Percentiles rank a stretch among this genome's conserved stretches.
Conservation (phyloP, 2,888 invertebrate species). For the Trichopria drosophilae region DNA sequence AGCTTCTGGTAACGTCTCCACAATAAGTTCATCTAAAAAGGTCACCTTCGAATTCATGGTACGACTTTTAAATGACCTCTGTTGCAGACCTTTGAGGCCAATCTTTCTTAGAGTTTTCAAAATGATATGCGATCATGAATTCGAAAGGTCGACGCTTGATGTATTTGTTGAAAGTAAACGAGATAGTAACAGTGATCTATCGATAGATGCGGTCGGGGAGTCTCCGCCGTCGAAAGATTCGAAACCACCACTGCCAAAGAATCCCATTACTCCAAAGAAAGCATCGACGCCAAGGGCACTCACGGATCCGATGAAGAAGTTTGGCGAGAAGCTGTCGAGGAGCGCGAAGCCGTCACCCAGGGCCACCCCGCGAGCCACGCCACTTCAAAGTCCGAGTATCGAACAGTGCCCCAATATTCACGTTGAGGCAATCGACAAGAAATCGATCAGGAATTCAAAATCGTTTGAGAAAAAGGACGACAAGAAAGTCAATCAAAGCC, state of each 20-base stretch:
- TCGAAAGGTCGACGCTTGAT: too few relatives aligned
- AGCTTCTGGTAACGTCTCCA: background rate
- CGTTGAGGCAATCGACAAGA: constrained; percentile 46
- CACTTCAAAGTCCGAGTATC: constrained; percentile 63
- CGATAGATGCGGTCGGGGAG: constrained; percentile 52
- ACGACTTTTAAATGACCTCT: too few relatives aligned
- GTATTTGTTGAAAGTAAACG: too few relatives aligned
- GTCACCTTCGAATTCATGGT: too few relatives aligned
- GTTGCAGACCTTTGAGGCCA: too few relatives aligned
- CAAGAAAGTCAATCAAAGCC: constrained; percentile 52
- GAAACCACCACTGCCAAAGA: constrained; percentile 67
- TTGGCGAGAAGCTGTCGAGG: constrained; percentile 49
- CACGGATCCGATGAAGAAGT: constrained; percentile 43
- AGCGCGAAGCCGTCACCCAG: constrained; percentile 57
- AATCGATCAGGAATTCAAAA: constrained; percentile 43
- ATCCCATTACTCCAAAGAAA: constrained; percentile 59
- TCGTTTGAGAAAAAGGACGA: constrained; percentile 42
- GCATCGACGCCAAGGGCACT: constrained; percentile 47
- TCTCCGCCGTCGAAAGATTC: constrained; percentile 63
- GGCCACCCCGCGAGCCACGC: constrained; percentile 61
- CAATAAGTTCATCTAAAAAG: too few relatives aligned
- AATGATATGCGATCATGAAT: too few relatives aligned
- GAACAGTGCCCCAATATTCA: constrained; percentile 55
- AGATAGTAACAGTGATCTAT: too few relatives aligned
- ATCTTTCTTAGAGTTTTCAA: too few relatives aligned